Evolutionary conservation across 2,113 vertebrate genomes (phyloP).

Genomic region (Scomber scombrus): DNA sequence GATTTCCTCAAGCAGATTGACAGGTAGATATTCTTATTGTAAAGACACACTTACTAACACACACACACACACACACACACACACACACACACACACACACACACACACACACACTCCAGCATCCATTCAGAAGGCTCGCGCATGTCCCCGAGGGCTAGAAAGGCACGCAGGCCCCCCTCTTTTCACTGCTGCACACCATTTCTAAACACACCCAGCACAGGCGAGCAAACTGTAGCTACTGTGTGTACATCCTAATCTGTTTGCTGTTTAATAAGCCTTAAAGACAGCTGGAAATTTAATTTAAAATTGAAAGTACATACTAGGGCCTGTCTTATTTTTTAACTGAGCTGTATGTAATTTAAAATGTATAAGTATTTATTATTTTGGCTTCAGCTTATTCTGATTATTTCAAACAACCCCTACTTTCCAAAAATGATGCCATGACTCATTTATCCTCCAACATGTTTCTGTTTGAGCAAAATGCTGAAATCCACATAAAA

Average conservation of each 20-base stretch:
- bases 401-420: background rate
- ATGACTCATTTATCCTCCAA: background rate
- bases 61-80: background rate
- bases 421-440: too few relatives aligned
- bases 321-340: background rate
- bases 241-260: background rate
- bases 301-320: background rate
- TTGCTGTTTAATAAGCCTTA: too few relatives aligned
- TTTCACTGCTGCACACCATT: constrained; percentile 20
- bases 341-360: background rate
- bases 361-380: background rate
- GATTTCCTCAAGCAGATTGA: background rate
- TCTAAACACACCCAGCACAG: constrained; percentile 72
- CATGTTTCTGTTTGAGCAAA: background rate
- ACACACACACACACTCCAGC: constrained; percentile 45
- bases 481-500: background rate
- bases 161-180: constrained; percentile 73
- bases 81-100: background rate
- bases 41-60: background rate
- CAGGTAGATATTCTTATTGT: background rate
- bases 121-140: constrained; percentile 74
- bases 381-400: background rate
- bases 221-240: constrained; percentile 21
- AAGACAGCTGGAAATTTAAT: background rate
- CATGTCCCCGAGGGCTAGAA: constrained; percentile 80